phyloP scores from a whole-genome alignment of 1,140 invertebrate species.

The Trichomalopsis sarcophagae region DNA sequence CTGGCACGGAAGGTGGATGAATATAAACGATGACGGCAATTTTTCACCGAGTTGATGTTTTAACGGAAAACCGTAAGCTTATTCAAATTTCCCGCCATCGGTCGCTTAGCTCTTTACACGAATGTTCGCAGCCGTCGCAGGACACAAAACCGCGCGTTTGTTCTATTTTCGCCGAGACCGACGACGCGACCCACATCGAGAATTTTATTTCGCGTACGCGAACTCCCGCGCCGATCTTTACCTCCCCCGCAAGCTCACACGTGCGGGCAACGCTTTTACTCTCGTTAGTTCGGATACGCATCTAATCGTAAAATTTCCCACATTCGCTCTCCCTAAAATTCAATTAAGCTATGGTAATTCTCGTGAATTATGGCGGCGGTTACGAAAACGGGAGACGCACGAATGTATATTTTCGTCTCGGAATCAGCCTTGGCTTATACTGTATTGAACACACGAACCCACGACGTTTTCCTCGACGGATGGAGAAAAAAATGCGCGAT shows the following conservation, averaged over 20 bases:
- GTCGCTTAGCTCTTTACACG: not conserved
- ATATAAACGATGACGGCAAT: not conserved
- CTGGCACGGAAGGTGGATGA: not conserved
- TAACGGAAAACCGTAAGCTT: too few species aligned
- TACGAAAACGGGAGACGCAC: too few species aligned
- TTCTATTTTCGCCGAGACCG: conserved; percentile 36
- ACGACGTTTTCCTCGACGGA: too few species aligned
- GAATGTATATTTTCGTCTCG: too few species aligned
- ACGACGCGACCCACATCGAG: conserved; percentile 68
- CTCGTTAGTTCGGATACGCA: not conserved
- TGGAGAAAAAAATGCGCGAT: too few species aligned
- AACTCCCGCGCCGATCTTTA: not conserved
- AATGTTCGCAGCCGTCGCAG: not conserved
- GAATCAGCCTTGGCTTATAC: too few species aligned
- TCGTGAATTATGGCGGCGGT: not conserved
- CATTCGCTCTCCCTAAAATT: not conserved
- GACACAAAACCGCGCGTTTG: not conserved
- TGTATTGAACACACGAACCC: too few species aligned
- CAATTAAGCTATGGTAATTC: not conserved
- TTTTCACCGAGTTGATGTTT: not conserved
- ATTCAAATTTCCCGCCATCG: not conserved
- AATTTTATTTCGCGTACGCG: conserved; percentile 62
- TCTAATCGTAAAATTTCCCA: not conserved
- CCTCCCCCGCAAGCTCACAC: conserved; percentile 4
- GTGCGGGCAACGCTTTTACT: not conserved